Conservation (phyloP, 2,113 vertebrate genomes). For the Pygathrix nemaeus region DNA sequence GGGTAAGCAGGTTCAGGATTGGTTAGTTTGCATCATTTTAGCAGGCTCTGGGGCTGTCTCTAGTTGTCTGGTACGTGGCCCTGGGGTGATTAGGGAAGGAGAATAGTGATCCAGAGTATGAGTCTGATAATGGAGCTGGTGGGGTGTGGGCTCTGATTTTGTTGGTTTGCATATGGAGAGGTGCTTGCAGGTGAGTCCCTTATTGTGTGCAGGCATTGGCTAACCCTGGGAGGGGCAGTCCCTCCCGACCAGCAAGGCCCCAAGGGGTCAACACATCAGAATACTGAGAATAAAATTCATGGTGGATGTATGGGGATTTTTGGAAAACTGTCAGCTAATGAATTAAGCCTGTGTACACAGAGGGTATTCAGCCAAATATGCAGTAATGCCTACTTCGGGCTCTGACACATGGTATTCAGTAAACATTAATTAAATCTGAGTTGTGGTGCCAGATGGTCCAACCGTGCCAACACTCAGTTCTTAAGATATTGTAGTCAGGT, state of each 20-base stretch:
- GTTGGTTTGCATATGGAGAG: not conserved
- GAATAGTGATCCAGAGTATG: not conserved
- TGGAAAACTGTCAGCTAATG: not conserved
- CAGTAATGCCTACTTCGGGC: not conserved
- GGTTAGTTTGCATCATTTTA: not conserved
- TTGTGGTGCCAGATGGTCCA: conserved; percentile 58
- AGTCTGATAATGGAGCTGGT: not conserved
- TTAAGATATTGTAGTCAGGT: conserved; percentile 9
- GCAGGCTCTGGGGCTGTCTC: not conserved
- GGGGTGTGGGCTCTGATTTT: not conserved
- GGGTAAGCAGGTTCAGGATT: not conserved
- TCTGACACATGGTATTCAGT: conserved; percentile 26
- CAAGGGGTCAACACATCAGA: not conserved
- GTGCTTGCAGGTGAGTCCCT: not conserved
- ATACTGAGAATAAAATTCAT: not conserved
- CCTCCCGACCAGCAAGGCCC: not conserved
- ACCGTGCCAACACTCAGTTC: not conserved
- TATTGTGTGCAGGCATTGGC: not conserved
- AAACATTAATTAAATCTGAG: conserved; percentile 65
- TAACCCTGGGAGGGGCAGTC: not conserved
- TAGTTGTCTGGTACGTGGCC: not conserved
- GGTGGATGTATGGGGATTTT: not conserved
- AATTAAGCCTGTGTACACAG: not conserved
- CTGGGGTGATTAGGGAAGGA: not conserved
- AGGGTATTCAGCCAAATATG: not conserved